phyloP scores from a whole-genome alignment of 2,113 vertebrate species.

The Ivindomyrus marchei region DNA sequence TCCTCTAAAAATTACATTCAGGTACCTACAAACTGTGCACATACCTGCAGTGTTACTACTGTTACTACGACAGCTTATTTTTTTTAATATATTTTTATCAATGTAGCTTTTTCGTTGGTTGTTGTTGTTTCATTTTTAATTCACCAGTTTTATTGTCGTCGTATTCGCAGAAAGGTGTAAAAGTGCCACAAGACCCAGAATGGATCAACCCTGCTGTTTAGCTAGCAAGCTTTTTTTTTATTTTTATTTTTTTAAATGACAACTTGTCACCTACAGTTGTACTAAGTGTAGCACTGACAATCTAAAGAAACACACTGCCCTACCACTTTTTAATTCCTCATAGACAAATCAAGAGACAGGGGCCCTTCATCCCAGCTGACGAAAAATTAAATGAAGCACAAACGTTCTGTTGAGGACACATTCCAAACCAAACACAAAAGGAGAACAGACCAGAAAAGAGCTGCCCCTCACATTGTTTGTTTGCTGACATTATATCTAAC shows the following conservation, averaged over 20 bases:
- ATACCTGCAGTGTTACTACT: conserved; percentile 59
- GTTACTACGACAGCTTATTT: conserved; percentile 59
- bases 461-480: conserved; percentile 77
- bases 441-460: conserved; percentile 62
- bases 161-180: conserved; percentile 59
- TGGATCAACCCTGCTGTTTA: conserved; percentile 90
- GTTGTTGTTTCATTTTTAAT: conserved; percentile 49
- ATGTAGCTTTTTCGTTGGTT: conserved; percentile 43
- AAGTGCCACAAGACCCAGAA: conserved; percentile 96
- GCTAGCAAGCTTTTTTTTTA: conserved; percentile 74
- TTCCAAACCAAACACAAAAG: conserved; percentile 51
- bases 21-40: conserved; percentile 66
- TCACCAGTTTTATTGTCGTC: conserved; percentile 41
- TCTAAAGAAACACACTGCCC: conserved; percentile 90
- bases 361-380: conserved; percentile 74
- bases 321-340: conserved; percentile 75
- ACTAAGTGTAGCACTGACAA: conserved; percentile 75
- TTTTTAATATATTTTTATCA: conserved; percentile 35
- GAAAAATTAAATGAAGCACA: conserved; percentile 72
- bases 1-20: conserved; percentile 67
- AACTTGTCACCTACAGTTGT: conserved; percentile 82
- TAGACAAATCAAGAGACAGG: conserved; percentile 70
- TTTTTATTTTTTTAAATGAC: conserved; percentile 63
- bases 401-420: conserved; percentile 71
- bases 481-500: conserved; percentile 81